A percentile compares a stretch with the other conserved stretches of the same genome.
phyloP scores from a whole-genome alignment of 1,140 invertebrate species.

The Euwallacea fornicatus region DNA sequence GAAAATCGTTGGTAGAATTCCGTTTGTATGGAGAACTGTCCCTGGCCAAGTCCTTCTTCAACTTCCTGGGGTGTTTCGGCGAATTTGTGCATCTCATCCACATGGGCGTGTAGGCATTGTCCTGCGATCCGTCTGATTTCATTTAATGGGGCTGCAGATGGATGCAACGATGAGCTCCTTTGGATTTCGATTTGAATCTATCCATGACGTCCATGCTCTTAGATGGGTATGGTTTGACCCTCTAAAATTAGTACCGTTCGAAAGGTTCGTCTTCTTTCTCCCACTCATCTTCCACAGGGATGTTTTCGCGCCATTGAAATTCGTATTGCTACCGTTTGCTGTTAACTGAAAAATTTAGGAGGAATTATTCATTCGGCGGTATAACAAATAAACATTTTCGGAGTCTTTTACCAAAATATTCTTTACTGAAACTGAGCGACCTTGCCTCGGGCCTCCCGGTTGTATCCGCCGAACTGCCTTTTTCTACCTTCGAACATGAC shows the following conservation, averaged over 20 bases:
- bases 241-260: constrained; percentile 39
- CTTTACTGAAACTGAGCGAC: constrained; percentile 26
- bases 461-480: constrained; percentile 2
- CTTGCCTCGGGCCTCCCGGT: constrained; percentile 10
- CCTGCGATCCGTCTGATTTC: constrained; percentile 33
- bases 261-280: constrained; percentile 10
- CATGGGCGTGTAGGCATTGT: constrained; percentile 26
- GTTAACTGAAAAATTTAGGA: too few relatives aligned
- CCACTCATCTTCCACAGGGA: neutral
- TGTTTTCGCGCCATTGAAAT: constrained; percentile 19
- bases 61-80: constrained; percentile 21
- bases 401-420: constrained; percentile 23
- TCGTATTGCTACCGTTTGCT: neutral
- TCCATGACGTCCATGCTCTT: constrained; percentile 25
- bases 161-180: neutral
- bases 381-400: too few relatives aligned
- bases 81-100: constrained; percentile 23
- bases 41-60: constrained; percentile 3
- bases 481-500: constrained; percentile 14
- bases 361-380: too few relatives aligned
- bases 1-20: too few relatives aligned
- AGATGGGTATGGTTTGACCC: constrained; percentile 16
- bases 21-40: neutral
- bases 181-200: constrained; percentile 1
- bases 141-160: constrained; percentile 36